Conservation (phyloP, 2,113 vertebrate genomes). For the Choloepus hoffmanni region DNA sequence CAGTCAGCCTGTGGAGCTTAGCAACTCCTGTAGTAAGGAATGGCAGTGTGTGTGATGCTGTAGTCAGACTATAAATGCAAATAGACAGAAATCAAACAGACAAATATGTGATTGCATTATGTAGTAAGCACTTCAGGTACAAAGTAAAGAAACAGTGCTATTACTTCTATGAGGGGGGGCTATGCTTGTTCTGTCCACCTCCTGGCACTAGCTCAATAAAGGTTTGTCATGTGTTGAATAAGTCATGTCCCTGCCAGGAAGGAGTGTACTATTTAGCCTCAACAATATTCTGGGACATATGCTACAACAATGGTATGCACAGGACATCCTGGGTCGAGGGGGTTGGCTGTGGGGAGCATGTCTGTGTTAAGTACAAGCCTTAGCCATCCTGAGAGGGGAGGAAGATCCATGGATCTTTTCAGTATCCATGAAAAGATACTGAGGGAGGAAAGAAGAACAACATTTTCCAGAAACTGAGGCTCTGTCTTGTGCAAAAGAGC, state of each 20-base stretch:
- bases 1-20: neutral
- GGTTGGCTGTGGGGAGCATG: neutral
- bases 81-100: neutral
- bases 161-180: neutral
- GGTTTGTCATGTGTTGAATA: neutral
- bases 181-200: neutral
- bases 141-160: neutral
- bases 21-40: neutral
- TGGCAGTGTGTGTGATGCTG: neutral
- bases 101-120: neutral
- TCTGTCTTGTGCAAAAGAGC: neutral
- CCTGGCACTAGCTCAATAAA: neutral
- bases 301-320: neutral
- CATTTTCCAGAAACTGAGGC: slow-evolving; percentile 17
- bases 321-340: neutral
- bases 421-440: neutral
- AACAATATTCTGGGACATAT: neutral
- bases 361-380: neutral
- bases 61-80: neutral
- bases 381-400: neutral
- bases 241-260: neutral
- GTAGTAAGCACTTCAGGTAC: neutral
- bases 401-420: neutral
- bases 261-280: neutral
- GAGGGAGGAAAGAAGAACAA: neutral